phyloP scores from a whole-genome alignment of 2,888 invertebrate genomes.

The Parascotia fuliginaria region DNA sequence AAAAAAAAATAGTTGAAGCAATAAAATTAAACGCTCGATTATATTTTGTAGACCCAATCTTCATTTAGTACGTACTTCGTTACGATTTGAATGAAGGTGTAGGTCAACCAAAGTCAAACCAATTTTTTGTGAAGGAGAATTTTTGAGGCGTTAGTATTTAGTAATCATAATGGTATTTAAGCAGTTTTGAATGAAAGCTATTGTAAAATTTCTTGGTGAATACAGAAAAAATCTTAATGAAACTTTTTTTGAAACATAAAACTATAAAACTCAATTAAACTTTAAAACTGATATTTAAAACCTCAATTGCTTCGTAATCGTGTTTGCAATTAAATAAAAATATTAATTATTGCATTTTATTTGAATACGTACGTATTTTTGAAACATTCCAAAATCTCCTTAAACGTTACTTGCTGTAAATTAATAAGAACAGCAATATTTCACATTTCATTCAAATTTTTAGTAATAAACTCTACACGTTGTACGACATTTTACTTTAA shows the following conservation, averaged over 20 bases:
- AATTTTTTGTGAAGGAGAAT: conserved; percentile 1
- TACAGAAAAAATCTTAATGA: too few species aligned
- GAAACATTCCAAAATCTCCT: too few species aligned
- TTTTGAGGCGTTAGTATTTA: background rate
- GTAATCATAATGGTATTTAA: conserved; percentile 4
- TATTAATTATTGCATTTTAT: too few species aligned
- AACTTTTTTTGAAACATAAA: too few species aligned
- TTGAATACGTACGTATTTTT: too few species aligned
- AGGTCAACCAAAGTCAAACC: conserved; percentile 1
- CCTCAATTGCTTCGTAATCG: too few species aligned
- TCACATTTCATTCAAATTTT: background rate
- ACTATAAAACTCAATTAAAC: too few species aligned
- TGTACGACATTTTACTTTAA: conserved; percentile 11
- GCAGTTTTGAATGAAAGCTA: background rate
- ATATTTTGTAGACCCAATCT: conserved; percentile 27
- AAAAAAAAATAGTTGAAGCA: conserved; percentile 25
- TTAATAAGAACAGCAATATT: too few species aligned
- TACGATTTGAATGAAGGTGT: conserved; percentile 10
- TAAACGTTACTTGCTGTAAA: too few species aligned
- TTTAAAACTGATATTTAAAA: too few species aligned
- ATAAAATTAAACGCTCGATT: conserved; percentile 34
- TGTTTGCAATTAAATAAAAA: too few species aligned
- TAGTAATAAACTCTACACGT: too few species aligned
- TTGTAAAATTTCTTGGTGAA: background rate
- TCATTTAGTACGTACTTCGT: conserved; percentile 31